phyloP scores from a whole-genome alignment of 1,140 invertebrate genomes.

The Bilobella aurantiaca region DNA sequence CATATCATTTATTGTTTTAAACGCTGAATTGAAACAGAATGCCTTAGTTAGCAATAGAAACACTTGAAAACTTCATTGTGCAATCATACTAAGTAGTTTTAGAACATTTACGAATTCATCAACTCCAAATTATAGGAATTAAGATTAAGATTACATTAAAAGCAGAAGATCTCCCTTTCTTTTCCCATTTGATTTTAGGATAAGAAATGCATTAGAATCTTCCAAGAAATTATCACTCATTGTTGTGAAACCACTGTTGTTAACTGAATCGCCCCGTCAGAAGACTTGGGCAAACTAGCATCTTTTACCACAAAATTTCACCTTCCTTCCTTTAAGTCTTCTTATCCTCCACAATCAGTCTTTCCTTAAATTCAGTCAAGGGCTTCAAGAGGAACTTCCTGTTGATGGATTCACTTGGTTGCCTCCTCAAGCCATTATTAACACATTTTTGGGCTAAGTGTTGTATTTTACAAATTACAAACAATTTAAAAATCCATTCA shows the following conservation, averaged over 20 bases:
- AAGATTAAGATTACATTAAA: constrained; percentile 8
- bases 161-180: not conserved
- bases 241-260: constrained; percentile 19
- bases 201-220: constrained; percentile 23
- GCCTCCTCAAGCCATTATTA: too few relatives aligned
- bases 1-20: too few relatives aligned
- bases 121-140: not conserved
- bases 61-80: too few relatives aligned
- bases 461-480: too few relatives aligned
- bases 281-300: not conserved
- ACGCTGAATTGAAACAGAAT: not conserved
- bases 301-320: not conserved
- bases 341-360: too few relatives aligned
- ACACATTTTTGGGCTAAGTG: too few relatives aligned
- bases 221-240: constrained; percentile 28
- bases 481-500: too few relatives aligned
- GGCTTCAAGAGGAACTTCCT: too few relatives aligned
- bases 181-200: not conserved
- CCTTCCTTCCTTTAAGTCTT: not conserved
- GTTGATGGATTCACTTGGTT: too few relatives aligned
- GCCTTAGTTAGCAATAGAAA: not conserved
- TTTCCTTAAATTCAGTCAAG: too few relatives aligned
- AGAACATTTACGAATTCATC: not conserved
- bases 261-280: not conserved
- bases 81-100: not conserved